Evolutionary conservation across 1,140 invertebrate species (phyloP), one percentile per base, ranked within the genome.

Genomic region (Sminthurides bifidus): DNA sequence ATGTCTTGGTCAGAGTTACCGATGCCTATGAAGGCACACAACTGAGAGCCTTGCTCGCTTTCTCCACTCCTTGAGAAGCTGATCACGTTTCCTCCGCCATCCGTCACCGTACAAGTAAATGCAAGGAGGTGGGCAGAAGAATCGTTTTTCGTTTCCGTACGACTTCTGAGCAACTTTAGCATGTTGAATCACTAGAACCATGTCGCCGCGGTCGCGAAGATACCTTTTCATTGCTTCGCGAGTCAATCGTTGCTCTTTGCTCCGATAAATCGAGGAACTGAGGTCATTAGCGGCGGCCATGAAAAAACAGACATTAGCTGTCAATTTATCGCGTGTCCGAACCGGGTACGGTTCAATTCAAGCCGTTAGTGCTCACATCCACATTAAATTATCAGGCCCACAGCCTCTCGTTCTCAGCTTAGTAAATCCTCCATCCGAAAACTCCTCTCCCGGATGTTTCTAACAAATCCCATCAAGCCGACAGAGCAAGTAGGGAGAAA

Each of bases 121-220:
- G 72, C 94, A 98, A 0, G 96, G 96, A 1, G 96, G 96, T 1
- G 96, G 96, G 69, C 95, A 98, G 74, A 99, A 98, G 74, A 99
- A 98, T 56, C 95, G 78, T 73, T 99, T 99, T 70, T 99, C 96
- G 73, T 98, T 98, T 45, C 96, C 96, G 71, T 99, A 99, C 0
- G 94, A 98, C 68, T 99, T 99, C 72, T 99, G 96, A 17, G 96
- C 95, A 27, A 92, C 87, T 79, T 98, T 98, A 5, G 96, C 96
- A 75, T 98, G 95, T 45, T 98, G 76, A 55, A 99, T 96, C 3
- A 97, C 90, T 21, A 99, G 83, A 3, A 93, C 83, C 84, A 96
- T 92, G 70, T 98, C 93, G 61, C 86, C 88, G 64, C 90, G 79
- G 65, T 96, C 91, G 27, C 88, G 79, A 50, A 97, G 77, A 71